Base-by-base conservation (phyloP, 2,888 invertebrate genomes). In the Lomographa bimaculata region DNA sequence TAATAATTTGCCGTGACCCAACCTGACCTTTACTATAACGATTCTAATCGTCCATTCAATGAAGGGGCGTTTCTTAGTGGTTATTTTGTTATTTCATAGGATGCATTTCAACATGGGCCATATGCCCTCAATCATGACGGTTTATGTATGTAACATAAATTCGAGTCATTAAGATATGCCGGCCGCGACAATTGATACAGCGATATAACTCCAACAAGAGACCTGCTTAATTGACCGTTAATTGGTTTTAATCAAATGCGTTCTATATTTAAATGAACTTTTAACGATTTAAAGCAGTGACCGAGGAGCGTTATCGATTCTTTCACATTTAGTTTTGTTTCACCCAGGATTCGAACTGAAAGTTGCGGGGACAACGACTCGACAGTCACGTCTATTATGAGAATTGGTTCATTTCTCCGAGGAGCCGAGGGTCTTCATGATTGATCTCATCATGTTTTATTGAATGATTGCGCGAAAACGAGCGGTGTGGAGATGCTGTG, bases 391-490 rank as follows among this genome's bases (percentile, higher is more conserved):
- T 33, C 46, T 36, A 43, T 54, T 57, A 54, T 54, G 53, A 59
- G 58, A 62, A 76, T 75, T 73, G 71, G 70, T 70, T 64, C 76
- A 85, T 87, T 84, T 87, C 85, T 83, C 78, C 74, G 64, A 78
- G 76, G 69, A 77, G 75, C 64, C 61, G 84, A 84, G 87, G 84
- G 86, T 81, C 82, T 80, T 76, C 74, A 77, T 77, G 87, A 86
- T 81, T 86, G 80, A 72, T 66, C 71, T 76, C 76, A 86, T 85
- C 81, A 78, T 44, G 79, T 81, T 87, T 54, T 80, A 89, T 89
- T 89, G 87, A 78, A 89, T 87, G 87, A 89, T 89, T 89, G 87
- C 82, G 84, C 86, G 81, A 87, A 87, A 81, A 79, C 76, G 78
- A 71, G 72, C 63, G 70, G 59, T 64, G 69, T 61, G 54, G 69